Evolutionary conservation across 2,888 invertebrate genomes (phyloP), one percentile per base, ranked within the genome.

Genomic region (Drosophila percnosoma): DNA sequence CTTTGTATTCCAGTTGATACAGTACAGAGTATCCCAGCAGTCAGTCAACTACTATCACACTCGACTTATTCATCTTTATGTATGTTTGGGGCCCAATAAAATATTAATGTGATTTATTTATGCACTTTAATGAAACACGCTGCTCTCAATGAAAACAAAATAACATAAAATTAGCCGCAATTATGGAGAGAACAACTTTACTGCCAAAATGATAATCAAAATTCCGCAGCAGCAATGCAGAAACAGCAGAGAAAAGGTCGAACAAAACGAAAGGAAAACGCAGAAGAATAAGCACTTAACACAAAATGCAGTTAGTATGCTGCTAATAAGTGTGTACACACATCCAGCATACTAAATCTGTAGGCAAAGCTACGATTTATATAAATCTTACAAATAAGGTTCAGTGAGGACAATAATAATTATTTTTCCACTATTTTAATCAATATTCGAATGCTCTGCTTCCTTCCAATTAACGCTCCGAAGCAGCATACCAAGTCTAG

Each of bases 101-200:
- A 36, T 36, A 36, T 36, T 15, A 36, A 61, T 34, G 62, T 86
- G 81, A 83, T 88, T 88, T 85, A 88, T 88, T 88, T 80, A 72
- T 83, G 68, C 61, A 61, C 75, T 83, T 83, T 85, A 73, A 83
- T 75, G 61, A 55, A 66, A 49, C 38, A 45, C 45, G 29, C 68
- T 82, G 45, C 68, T 78, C 76, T 74, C 83, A 73, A 83, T 83
- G 76, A 88, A 78, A 86, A 75, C 84, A 83, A 42, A 88, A 83
- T 80, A 78, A 83, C 62, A 53, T 61, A 59, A 76, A 80, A 88
- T 83, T 80, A 78, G 68, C 78, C 75, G 62, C 83, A 80, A 83
- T 83, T 78, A 75, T 74, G 65, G 52, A 24, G 54, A 11, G 65
- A 55, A 55, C 55, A 49, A 11, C 40, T 33, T 61, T 40, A 42